Evolutionary conservation across 2,113 vertebrate genomes (phyloP), one percentile per base, ranked within the genome.

Genomic region (Ranitomeya variabilis): DNA sequence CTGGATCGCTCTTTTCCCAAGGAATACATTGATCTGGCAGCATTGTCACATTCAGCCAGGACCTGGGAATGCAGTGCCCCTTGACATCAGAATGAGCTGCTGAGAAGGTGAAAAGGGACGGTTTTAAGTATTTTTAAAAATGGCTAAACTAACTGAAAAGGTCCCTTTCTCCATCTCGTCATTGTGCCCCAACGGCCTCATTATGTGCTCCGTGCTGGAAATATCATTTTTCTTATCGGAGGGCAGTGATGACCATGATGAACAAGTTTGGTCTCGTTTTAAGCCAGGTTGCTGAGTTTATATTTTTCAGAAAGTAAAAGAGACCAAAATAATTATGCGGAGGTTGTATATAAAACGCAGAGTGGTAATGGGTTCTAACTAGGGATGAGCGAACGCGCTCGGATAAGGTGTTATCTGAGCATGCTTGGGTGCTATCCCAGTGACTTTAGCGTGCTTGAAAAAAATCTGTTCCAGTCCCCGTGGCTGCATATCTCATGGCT

Each of bases 1-100:
- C 97, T 97, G 97, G 95, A 95, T 94, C 87, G 90, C 90, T 31
- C 23, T 91, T 92, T 94, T 94, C 93, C 92, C 93, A 93, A 94
- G 91, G 86, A 93, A 90, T 91, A 77, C 90, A 91, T 91, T 91
- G 92, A 94, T 93, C 92, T n/a, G 90, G 91, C 91, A 84, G 91
- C 21, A 93, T 93, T 93, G 92, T 93, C 23, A 8, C 0, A 69
- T 74, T 19, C 71, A 88, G 93, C 92, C 89, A 90, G 91, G 92
- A 93, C 88, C 90, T 93, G 93, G 93, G 93, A 94, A 94, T 19
- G 78, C 90, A 90, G 89, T 91, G 93, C 92, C 93, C 92, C 92
- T 92, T 93, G 94, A 93, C 92, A 94, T 88, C 89, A 91, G 92
- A 84, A 92, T 90, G 92, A 90, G 91, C 90, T 92, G 90, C 89